Base-by-base conservation (phyloP, 2,888 invertebrate species). In the Fragum fragum region DNA sequence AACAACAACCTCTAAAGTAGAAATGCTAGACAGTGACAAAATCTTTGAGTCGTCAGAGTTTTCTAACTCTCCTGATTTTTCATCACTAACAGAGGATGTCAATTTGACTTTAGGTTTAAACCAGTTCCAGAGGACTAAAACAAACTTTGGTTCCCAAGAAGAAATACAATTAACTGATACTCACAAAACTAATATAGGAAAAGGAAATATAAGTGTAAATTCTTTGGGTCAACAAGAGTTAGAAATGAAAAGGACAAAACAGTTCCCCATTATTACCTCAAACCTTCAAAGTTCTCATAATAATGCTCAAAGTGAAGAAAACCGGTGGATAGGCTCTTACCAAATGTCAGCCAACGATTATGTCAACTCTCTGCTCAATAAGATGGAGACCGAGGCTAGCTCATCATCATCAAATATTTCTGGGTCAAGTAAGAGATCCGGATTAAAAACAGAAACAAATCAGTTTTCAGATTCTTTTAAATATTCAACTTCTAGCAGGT, bases 51-150 rank as follows among this genome's bases (percentile, higher is more conserved):
- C 79, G 3, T 66, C 77, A 18, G 79, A 83, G 23, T 83, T 83
- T 32, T 73, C 73, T 14, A 79, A 79, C 47, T 83, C 83, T 3
- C 83, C 83, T 1, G 83, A 83, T 61, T 83, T 83, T 42, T 83
- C 83, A 21, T 74, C 79, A 2, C 71, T 83, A n/a, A 83, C 83
- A 11, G 83, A 77, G 7, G 76, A 77, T 55, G 59, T 26, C 42
- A 72, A 68, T 39, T 21, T 80, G 21, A 29, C 59, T 9, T 39
- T 77, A 23, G 73, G 61, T 55, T 53, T 76, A 5, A 74, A 73
- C 55, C 55, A 53, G 1, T 71, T 71, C 55, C 55, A 71, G 57
- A 71, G 53, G 53, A 21, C 5, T 23, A 36, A 55, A 23, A 36
- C 57, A 32, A 73, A 73, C n/a, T 39, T 72, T 26, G n/a, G 39